Evolutionary conservation across 2,888 invertebrate genomes (phyloP).

Genomic region (Aromia moschata): DNA sequence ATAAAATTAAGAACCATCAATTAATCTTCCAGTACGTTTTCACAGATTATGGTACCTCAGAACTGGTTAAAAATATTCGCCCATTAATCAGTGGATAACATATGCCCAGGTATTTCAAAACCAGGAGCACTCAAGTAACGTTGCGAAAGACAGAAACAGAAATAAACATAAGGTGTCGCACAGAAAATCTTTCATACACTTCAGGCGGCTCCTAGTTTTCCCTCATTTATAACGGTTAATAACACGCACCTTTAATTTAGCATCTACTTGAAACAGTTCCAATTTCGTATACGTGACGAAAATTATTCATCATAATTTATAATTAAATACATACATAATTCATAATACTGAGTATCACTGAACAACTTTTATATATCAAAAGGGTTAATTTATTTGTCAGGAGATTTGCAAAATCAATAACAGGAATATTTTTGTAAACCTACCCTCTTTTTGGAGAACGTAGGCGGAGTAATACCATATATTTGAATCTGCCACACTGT

Average conservation of each 20-base stretch:
- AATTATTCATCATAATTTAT: no score
- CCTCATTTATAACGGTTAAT: slow-evolving; percentile 15
- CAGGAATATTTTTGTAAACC: no score
- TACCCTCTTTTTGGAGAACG: no score
- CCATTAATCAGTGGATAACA: slow-evolving; percentile 58
- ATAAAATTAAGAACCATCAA: slow-evolving; percentile 50
- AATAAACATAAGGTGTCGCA: slow-evolving; percentile 38
- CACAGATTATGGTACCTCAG: slow-evolving; percentile 50
- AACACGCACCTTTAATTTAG: slow-evolving; percentile 33
- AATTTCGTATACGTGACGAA: neutral
- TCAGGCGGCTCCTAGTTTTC: slow-evolving; percentile 11
- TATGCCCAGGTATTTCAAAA: slow-evolving; percentile 58
- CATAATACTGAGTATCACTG: no score
- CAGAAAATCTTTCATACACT: slow-evolving; percentile 33
- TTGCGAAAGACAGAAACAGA: slow-evolving; percentile 38
- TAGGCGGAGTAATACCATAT: no score
- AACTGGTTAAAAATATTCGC: slow-evolving; percentile 58
- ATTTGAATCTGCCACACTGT: no score
- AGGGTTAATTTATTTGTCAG: no score
- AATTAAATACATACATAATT: no score
- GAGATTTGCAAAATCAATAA: no score
- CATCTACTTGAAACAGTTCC: slow-evolving; percentile 22
- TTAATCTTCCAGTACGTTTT: slow-evolving; percentile 48
- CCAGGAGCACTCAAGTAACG: slow-evolving; percentile 50
- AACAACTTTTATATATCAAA: no score